phyloP scores from a whole-genome alignment of 2,113 vertebrate species.

The Tyto alba region DNA sequence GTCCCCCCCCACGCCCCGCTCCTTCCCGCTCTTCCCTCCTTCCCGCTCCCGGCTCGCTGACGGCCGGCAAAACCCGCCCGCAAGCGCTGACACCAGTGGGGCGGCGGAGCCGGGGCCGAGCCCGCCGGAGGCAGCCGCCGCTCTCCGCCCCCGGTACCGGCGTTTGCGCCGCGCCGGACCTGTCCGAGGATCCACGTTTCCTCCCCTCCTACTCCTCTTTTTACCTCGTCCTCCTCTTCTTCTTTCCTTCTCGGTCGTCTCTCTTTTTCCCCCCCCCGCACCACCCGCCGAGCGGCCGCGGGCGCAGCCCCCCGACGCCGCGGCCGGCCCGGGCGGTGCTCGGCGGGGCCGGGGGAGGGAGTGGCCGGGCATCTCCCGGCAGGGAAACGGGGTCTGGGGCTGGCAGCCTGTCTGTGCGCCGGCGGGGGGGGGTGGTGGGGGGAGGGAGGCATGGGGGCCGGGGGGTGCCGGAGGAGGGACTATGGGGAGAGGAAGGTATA shows the following conservation, averaged over 20 bases:
- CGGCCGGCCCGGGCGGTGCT: neutral
- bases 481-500: conserved; percentile 37
- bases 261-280: neutral
- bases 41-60: neutral
- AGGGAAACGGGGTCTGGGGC: conserved; percentile 29
- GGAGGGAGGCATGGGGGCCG: neutral
- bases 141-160: neutral
- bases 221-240: neutral
- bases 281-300: neutral
- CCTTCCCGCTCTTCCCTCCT: neutral
- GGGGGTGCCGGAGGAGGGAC: conserved; percentile 39
- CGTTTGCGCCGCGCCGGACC: neutral
- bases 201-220: neutral
- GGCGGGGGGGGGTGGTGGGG: neutral
- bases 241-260: neutral
- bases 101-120: neutral
- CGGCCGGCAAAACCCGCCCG: neutral
- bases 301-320: neutral
- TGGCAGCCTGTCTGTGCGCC: conserved; percentile 15
- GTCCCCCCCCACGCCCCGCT: neutral
- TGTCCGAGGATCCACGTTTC: neutral
- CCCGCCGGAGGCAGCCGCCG: neutral
- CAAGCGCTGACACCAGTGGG: neutral
- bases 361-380: conserved; percentile 36
- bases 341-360: conserved; percentile 19